Percentiles rank a stretch among this genome's conserved stretches.
Evolutionary conservation across 2,113 vertebrate species (phyloP).

Genomic region (Rhizomys pruinosus): DNA sequence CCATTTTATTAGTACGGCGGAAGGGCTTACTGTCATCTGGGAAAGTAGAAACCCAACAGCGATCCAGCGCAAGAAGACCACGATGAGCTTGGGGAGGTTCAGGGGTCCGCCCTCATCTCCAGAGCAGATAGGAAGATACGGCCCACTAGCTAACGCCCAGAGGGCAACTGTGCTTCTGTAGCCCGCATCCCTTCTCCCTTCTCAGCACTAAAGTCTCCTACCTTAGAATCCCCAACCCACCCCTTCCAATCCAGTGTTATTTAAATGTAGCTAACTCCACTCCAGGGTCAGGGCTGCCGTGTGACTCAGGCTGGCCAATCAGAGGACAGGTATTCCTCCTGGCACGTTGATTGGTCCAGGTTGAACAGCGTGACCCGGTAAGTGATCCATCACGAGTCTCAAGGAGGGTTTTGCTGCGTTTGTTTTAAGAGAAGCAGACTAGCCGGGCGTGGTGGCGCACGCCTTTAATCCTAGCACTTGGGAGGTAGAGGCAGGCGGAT

Average conservation of each 20-base stretch:
- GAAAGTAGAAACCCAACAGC: neutral
- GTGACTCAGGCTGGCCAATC: slow-evolving; percentile 7
- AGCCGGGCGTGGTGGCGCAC: too few relatives aligned
- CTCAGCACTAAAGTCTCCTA: neutral
- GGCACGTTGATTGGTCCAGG: neutral
- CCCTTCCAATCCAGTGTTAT: neutral
- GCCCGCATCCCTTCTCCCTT: neutral
- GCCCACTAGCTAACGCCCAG: neutral
- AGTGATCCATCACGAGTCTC: neutral
- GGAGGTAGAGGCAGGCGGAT: too few relatives aligned
- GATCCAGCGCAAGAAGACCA: neutral
- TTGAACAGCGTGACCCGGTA: neutral
- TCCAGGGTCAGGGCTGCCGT: neutral
- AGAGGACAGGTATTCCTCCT: neutral
- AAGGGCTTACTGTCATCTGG: neutral
- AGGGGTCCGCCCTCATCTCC: neutral
- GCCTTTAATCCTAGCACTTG: too few relatives aligned
- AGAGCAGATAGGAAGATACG: neutral
- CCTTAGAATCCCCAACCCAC: neutral
- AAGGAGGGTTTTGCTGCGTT: neutral
- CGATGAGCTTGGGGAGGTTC: rapidly evolving
- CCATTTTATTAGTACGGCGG: too few relatives aligned
- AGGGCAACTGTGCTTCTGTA: neutral
- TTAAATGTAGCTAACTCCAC: neutral
- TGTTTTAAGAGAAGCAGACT: neutral